Conservation (phyloP, 2,797 vertebrate genomes). For the Denticeps clupeoides region DNA sequence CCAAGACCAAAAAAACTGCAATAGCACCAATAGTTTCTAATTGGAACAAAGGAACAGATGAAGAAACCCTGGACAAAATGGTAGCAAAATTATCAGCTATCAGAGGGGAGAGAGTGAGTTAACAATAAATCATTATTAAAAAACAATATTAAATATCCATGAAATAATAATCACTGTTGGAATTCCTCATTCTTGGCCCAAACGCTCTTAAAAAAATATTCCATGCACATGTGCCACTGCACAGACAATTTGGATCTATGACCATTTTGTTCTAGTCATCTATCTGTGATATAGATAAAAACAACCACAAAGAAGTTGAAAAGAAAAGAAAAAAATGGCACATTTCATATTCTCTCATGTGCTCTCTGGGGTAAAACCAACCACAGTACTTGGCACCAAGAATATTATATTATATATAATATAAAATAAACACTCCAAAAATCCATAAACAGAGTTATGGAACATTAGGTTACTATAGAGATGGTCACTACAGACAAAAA, state of each 20-base stretch:
- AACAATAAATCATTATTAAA: too few species aligned
- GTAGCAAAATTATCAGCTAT: too few species aligned
- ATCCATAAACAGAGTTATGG: constrained; percentile 19
- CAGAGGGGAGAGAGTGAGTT: too few species aligned
- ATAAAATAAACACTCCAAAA: constrained; percentile 17
- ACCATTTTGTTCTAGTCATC: constrained; percentile 55
- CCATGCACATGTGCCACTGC: constrained; percentile 68
- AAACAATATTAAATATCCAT: too few species aligned
- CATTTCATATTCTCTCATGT: constrained; percentile 32
- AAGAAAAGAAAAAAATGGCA: constrained; percentile 43
- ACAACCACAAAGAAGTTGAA: constrained; percentile 25
- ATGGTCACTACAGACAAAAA: too few species aligned
- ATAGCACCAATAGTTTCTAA: constrained; percentile 21
- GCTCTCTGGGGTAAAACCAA: constrained; percentile 36
- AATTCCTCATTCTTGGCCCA: too few species aligned
- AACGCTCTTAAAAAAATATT: too few species aligned
- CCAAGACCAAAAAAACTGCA: constrained; percentile 6
- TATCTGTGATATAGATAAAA: constrained; percentile 34
- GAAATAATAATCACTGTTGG: too few species aligned
- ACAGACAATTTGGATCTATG: constrained; percentile 59
- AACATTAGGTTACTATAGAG: too few species aligned
- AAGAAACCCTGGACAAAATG: neutral
- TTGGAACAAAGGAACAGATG: constrained; percentile 12
- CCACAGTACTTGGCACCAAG: constrained; percentile 61
- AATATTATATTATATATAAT: constrained; percentile 49